Evolutionary conservation across 2,797 vertebrate species (phyloP).

Genomic region (Anabas testudineus): DNA sequence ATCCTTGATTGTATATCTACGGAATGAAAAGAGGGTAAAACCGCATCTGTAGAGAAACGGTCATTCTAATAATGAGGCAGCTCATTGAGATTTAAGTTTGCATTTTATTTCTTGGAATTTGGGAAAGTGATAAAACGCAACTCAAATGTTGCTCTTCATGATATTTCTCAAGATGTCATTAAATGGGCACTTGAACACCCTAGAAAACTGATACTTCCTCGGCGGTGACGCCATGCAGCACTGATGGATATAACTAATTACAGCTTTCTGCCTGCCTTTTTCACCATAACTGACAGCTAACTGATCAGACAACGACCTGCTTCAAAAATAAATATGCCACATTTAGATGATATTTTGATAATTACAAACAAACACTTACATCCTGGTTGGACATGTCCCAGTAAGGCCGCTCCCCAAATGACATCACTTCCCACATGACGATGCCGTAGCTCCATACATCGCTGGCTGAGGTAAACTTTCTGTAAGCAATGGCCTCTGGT

Average conservation of each 20-base stretch:
- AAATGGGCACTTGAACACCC: constrained; percentile 31
- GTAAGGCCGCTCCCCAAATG: constrained; percentile 96
- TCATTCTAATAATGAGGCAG: constrained; percentile 38
- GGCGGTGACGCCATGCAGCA: neutral
- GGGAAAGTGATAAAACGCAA: constrained; percentile 31
- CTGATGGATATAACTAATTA: neutral
- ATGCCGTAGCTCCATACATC: constrained; percentile 99
- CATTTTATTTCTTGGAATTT: constrained; percentile 25
- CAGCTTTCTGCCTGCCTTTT: neutral
- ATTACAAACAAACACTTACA: constrained; percentile 80
- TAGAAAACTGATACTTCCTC: constrained; percentile 9
- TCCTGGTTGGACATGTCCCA: constrained; percentile 99
- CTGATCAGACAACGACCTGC: neutral
- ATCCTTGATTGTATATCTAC: constrained; percentile 52
- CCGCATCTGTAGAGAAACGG: constrained; percentile 55
- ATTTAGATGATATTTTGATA: constrained; percentile 9
- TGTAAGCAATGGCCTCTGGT: constrained; percentile 96
- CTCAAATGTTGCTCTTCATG: constrained; percentile 45
- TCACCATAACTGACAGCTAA: neutral
- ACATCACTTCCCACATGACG: constrained; percentile 99
- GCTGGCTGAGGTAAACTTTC: constrained; percentile 98
- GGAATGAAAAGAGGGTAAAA: constrained; percentile 34
- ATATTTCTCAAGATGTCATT: constrained; percentile 19
- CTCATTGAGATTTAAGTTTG: constrained; percentile 39
- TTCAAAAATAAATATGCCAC: constrained; percentile 1